Evolutionary conservation across 2,797 vertebrate species (phyloP).

Genomic region (Acrossocheilus wenchowensis): DNA sequence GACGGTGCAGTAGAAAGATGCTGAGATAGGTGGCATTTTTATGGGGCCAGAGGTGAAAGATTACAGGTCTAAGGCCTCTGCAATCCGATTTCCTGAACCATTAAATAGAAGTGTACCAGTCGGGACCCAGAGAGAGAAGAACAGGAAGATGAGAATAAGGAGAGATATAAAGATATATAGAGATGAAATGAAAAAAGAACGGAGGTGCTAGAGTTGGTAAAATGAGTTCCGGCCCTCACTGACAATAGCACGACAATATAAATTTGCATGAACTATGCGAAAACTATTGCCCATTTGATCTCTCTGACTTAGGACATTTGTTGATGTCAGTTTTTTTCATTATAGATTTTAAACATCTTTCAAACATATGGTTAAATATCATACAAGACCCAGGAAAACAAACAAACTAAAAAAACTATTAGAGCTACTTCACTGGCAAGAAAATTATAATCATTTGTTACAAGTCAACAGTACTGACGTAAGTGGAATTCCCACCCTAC

Average conservation of each 20-base stretch:
- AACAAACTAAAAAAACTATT: background rate
- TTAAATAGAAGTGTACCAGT: conserved; percentile 52
- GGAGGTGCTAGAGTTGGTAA: background rate
- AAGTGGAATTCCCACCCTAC: background rate
- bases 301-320: background rate
- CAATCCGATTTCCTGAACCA: conserved; percentile 51
- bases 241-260: background rate
- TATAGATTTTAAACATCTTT: no score
- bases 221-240: conserved; percentile 15
- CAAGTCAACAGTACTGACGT: conserved; percentile 8
- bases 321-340: background rate
- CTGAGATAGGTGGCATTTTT: conserved; percentile 22
- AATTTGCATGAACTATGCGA: conserved; percentile 15
- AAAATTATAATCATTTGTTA: conserved; percentile 1
- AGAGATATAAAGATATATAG: conserved; percentile 37
- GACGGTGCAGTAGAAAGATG: background rate
- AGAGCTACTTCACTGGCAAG: background rate
- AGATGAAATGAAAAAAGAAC: conserved; percentile 53
- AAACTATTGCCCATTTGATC: conserved; percentile 28
- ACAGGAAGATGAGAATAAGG: background rate
- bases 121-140: conserved; percentile 11
- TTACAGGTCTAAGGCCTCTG: conserved; percentile 13
- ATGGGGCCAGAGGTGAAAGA: conserved; percentile 35
- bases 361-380: background rate
- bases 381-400: background rate